Base-by-base conservation (phyloP, 1,140 invertebrate species). In the Drosophila trapezifrons region DNA sequence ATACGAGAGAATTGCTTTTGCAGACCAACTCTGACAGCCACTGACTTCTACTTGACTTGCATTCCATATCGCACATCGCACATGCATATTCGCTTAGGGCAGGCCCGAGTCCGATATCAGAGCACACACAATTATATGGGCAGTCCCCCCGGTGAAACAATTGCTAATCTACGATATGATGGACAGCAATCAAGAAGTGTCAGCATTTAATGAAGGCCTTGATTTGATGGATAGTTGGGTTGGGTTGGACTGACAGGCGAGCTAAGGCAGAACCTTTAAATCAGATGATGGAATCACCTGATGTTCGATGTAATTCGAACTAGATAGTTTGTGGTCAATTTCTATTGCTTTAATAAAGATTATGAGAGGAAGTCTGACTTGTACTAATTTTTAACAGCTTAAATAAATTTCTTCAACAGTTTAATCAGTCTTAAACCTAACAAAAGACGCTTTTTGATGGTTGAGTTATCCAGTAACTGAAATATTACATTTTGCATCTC, bases 1-100 rank as follows among this genome's bases (percentile, higher is more conserved):
- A 71, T 72, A 71, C 20, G 69, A 18, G 35, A 29, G 52, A 72
- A 72, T 71, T 42, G 67, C 67, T 58, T 70, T 56, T 58, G 65
- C 67, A 71, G 65, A 58, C 51, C 51, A 37, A 42, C 52, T 71
- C 20, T 49, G 67, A 71, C 67, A 71, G 67, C 25, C 42, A 38
- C 3, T 35, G 52, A 72, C 43, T 72, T 49, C 52, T 58, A 37
- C 54, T 72, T 58, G 66, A 71, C 67, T 57, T 56, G 47, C 29
- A 65, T 43, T 52, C 32, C 49, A 52, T 37, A 54, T 54, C 51
- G 51, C 51, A 35, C 29, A 52, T 0, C 60, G n/a, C 51, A 57
- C 54, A 64, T 45, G 60, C 47, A 42, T 32, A 64, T 62, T 43
- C 42, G 17, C 27, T 45, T 27, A 10, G 17, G 12, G 43, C n/a